These are phyloP conservation scores for Semotilus atromaculatus DNA, from an alignment of 2,797 vertebrate species.

Conservation along the genomic window DNA sequence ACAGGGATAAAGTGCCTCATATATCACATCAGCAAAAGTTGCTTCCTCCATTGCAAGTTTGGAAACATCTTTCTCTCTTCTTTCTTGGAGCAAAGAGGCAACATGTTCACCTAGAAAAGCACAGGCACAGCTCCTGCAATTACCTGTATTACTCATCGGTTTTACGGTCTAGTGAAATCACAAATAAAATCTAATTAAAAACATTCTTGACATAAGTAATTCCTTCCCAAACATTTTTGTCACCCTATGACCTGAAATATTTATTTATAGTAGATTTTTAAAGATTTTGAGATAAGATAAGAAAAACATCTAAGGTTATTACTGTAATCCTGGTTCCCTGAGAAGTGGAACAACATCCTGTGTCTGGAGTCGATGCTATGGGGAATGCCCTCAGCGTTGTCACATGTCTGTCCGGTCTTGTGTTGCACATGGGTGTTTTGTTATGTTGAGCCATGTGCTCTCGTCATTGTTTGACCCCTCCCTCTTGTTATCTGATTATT, in stretches of 20 bases:
- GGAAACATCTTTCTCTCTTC: conserved; percentile 62
- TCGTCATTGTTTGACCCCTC: too few relatives aligned
- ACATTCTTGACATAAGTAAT: background rate
- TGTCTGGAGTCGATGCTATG: background rate
- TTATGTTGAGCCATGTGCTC: too few relatives aligned
- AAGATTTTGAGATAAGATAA: background rate
- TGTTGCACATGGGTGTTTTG: too few relatives aligned
- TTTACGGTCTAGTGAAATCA: background rate
- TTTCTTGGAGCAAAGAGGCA: background rate
- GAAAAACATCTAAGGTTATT: background rate
- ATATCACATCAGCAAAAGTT: conserved; percentile 74
- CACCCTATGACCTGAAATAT: background rate
- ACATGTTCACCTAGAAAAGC: conserved; percentile 7
- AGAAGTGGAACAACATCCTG: background rate
- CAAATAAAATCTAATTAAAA: background rate
- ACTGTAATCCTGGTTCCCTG: background rate
- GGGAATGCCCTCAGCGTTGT: background rate
- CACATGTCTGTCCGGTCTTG: too few relatives aligned
- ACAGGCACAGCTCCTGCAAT: background rate
- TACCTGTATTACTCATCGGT: background rate
- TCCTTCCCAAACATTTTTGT: background rate
- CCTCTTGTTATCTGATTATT: too few relatives aligned
- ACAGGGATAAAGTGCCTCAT: conserved; percentile 67
- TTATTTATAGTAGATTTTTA: background rate
- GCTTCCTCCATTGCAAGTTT: conserved; percentile 53